Evolutionary conservation across 2,797 vertebrate species (phyloP), one percentile per base, ranked within the genome.

Genomic region (Malacoctenus gilli): DNA sequence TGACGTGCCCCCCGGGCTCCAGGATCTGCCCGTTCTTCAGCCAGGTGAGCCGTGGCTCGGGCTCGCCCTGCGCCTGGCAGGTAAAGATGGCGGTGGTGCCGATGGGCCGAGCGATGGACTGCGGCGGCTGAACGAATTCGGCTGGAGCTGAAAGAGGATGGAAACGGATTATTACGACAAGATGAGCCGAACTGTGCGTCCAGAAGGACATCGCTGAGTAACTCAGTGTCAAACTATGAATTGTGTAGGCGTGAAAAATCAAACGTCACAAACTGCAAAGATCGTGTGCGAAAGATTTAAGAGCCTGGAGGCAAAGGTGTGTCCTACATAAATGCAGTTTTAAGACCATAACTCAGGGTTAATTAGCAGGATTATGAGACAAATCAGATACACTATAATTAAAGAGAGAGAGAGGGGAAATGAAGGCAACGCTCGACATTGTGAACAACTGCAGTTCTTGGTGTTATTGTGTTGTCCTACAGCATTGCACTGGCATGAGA

Each of bases 51-150:
- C 95, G 95, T 0, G 97, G 97, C 0, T 93, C 89, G 0, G 97
- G 97, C 39, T 98, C 96, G 0, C 97, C 97, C 79, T 95, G 95
- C 0, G 93, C 96, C 66, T 97, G 91, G 13, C 97, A 99, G 0
- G 95, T 99, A 80, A 99, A 98, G 89, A 98, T 94, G 69, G 97
- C 97, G 0, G 94, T 96, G 41, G 96, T 98, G 67, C 97, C 97
- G 1, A 94, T 89, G 0, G 97, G 96, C 30, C 97, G 92, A 39
- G 97, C 92, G 18, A 99, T 93, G 72, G 97, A 99, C 90, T 99
- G 97, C 0, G 97, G 97, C 31, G 95, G 91, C 84, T 98, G 97
- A 55, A 98, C 90, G 38, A 99, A 99, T 87, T 97, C 94, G 7
- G 97, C 97, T 0, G 97, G 97, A 35, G 97, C 97, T 99, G 86